These are phyloP conservation scores for Aphaenogaster rudis DNA, from an alignment of 1,140 invertebrate genomes.

Conservation along the genomic window DNA sequence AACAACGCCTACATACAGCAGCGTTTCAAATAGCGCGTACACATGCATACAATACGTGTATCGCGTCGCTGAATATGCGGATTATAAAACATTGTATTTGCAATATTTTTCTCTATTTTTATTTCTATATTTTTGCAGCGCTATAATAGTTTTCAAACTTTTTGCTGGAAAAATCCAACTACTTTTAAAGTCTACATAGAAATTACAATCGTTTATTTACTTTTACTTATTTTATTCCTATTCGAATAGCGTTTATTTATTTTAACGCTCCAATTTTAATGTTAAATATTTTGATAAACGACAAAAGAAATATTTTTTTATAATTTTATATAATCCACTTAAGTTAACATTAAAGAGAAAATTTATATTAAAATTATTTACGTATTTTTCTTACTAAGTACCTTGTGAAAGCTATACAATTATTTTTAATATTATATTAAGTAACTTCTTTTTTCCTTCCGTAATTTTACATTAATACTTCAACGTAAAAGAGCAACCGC, in stretches of 20 bases:
- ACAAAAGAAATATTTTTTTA: neutral
- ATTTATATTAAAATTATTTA: conserved; percentile 11
- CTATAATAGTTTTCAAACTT: conserved; percentile 22
- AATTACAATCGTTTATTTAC: neutral
- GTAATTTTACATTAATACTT: neutral
- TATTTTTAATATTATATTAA: neutral
- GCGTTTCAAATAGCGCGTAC: conserved; percentile 6
- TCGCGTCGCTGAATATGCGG: conserved; percentile 39
- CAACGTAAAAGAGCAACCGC: conserved; percentile 3
- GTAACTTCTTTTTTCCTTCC: neutral
- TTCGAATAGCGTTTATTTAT: neutral
- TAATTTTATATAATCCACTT: neutral
- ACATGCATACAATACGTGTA: conserved; percentile 14
- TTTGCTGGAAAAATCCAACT: neutral
- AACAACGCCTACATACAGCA: conserved; percentile 11
- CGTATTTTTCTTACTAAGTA: neutral
- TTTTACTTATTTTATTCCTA: neutral
- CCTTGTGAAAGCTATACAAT: neutral
- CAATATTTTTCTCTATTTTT: conserved; percentile 32
- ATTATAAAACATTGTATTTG: conserved; percentile 30
- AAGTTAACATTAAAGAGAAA: neutral
- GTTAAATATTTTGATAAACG: neutral
- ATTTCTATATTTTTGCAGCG: neutral
- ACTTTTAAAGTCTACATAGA: neutral
- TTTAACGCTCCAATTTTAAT: neutral